Evolutionary conservation across 2,888 invertebrate species (phyloP).

Genomic region (Dolomedes plantarius): DNA sequence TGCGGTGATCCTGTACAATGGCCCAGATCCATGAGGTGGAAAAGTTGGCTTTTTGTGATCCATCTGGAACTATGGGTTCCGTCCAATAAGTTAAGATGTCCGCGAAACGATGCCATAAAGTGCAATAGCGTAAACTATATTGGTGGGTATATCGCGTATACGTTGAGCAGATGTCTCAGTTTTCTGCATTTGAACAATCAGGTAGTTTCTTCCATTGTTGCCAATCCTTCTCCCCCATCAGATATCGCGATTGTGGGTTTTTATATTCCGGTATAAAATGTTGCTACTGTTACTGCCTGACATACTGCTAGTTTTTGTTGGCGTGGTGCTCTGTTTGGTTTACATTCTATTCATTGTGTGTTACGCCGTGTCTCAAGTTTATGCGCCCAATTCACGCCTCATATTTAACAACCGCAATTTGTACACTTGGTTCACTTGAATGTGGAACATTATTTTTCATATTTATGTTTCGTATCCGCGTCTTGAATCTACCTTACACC

Average conservation of each 20-base stretch:
- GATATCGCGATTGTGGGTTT: constrained; percentile 40
- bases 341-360: not conserved
- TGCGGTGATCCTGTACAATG: constrained; percentile 54
- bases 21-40: constrained; percentile 24
- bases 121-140: constrained; percentile 40
- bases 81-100: constrained; percentile 60
- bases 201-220: constrained; percentile 13
- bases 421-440: not conserved
- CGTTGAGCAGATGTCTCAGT: constrained; percentile 37
- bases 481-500: too few relatives aligned
- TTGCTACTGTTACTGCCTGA: not conserved
- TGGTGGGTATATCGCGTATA: constrained; percentile 18
- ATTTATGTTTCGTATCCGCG: too few relatives aligned
- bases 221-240: constrained; percentile 5
- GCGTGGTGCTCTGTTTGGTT: not conserved
- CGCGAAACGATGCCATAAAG: constrained; percentile 56
- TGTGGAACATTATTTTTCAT: not conserved
- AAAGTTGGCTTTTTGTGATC: constrained; percentile 48
- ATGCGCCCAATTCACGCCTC: not conserved
- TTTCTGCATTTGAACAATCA: constrained; percentile 3
- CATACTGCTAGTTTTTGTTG: not conserved
- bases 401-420: not conserved
- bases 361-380: not conserved
- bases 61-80: constrained; percentile 8
- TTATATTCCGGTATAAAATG: constrained; percentile 34